phyloP scores from a whole-genome alignment of 2,888 invertebrate genomes.

The Phortica magna region DNA sequence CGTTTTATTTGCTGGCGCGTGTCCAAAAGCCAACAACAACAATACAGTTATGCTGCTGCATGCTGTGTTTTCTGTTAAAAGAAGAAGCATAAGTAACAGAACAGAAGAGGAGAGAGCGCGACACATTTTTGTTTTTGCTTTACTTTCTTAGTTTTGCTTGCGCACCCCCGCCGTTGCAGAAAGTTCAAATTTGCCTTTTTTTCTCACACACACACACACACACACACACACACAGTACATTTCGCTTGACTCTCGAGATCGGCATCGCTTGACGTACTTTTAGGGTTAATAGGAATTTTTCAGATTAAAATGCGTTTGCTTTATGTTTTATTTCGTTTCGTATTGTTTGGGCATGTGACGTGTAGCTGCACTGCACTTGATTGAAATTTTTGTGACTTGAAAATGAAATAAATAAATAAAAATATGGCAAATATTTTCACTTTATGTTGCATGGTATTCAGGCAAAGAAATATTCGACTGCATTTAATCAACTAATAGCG shows the following conservation, averaged over 20 bases:
- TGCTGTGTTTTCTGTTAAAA: no score
- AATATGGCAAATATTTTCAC: neutral
- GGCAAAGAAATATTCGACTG: no score
- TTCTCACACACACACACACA: neutral
- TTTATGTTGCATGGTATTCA: no score
- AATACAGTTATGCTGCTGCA: constrained; percentile 8
- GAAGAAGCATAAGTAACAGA: neutral
- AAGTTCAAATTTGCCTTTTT: neutral
- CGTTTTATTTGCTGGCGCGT: constrained; percentile 5
- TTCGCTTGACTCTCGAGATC: neutral
- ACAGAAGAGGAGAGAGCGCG: neutral
- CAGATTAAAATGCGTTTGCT: constrained; percentile 18
- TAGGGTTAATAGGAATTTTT: constrained; percentile 18
- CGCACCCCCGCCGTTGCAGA: neutral
- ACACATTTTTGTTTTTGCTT: neutral
- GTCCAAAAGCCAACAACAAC: constrained; percentile 7
- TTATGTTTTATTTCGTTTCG: constrained; percentile 9
- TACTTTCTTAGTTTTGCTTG: neutral
- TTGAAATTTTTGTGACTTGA: neutral
- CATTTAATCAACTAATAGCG: no score
- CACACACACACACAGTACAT: no score
- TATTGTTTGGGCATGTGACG: constrained; percentile 12
- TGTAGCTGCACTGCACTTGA: constrained; percentile 3
- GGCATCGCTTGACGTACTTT: constrained; percentile 13
- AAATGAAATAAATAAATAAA: neutral